Evolutionary conservation across 2,113 vertebrate genomes (phyloP).

Genomic region (Protomyctophum bolini): DNA sequence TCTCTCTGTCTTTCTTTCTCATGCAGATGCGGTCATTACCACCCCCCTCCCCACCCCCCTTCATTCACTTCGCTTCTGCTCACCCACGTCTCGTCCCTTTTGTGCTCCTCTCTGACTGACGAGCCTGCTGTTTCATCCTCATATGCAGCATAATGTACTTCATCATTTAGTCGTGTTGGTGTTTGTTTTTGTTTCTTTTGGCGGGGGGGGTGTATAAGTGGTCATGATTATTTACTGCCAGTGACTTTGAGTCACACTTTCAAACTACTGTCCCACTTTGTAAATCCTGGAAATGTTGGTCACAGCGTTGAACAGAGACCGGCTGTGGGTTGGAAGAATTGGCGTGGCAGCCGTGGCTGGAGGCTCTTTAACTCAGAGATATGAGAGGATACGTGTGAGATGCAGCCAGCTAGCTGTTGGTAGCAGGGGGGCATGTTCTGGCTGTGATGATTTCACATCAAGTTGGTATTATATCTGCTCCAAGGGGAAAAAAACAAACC

Average conservation of each 20-base stretch:
- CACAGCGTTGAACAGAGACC: neutral
- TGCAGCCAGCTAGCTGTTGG: neutral
- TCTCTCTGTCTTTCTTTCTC: neutral
- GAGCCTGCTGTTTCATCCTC: neutral
- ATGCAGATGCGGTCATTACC: neutral
- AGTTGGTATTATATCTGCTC: constrained; percentile 15
- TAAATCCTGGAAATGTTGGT: neutral
- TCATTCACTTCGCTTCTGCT: neutral
- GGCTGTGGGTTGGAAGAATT: neutral
- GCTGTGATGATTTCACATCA: neutral
- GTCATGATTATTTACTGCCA: neutral
- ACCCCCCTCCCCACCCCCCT: neutral
- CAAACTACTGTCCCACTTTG: neutral
- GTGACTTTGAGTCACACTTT: neutral
- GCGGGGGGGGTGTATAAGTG: neutral
- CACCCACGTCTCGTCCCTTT: neutral
- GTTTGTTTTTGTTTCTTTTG: too few relatives aligned
- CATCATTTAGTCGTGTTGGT: too few relatives aligned
- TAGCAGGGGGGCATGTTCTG: neutral
- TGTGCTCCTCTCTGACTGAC: neutral
- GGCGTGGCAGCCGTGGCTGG: neutral
- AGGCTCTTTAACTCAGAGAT: neutral
- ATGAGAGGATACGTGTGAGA: neutral
- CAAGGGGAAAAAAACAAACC: neutral
- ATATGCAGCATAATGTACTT: neutral